Percentiles rank a stretch among this genome's conserved stretches.
Conservation (phyloP, 1,140 invertebrate species). For the Lepeophtheirus salmonis region DNA sequence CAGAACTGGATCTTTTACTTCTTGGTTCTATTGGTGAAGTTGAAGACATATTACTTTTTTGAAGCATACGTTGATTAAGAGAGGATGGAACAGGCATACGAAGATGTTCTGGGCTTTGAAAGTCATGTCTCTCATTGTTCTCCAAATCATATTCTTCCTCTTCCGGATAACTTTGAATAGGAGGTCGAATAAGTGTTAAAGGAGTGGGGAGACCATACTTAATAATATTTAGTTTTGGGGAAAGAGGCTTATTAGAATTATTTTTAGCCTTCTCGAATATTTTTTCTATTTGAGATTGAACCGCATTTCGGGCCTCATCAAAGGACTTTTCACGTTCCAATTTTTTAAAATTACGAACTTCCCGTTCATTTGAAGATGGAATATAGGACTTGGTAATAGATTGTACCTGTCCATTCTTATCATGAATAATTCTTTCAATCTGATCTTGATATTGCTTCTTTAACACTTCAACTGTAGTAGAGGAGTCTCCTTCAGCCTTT, state of each 20-base stretch:
- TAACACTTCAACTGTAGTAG: too few relatives aligned
- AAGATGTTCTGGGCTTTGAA: not conserved
- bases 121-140: not conserved
- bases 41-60: too few relatives aligned
- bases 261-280: slow-evolving; percentile 59
- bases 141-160: slow-evolving; percentile 11
- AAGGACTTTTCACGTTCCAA: slow-evolving; percentile 22
- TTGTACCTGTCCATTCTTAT: too few relatives aligned
- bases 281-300: slow-evolving; percentile 60
- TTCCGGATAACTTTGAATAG: slow-evolving; percentile 16
- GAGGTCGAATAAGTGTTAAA: not conserved
- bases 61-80: too few relatives aligned
- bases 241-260: slow-evolving; percentile 1
- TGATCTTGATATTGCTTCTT: too few relatives aligned
- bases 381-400: not conserved
- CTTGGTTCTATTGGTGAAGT: too few relatives aligned
- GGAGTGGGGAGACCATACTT: too few relatives aligned
- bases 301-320: slow-evolving; percentile 30
- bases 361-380: not conserved
- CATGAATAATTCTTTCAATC: too few relatives aligned
- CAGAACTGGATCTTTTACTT: too few relatives aligned
- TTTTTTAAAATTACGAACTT: not conserved
- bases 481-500: too few relatives aligned
- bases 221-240: not conserved
- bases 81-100: not conserved